Evolutionary conservation across 2,113 vertebrate genomes (phyloP), one percentile per base, ranked within the genome.

Genomic region (Cranoglanis bouderius): DNA sequence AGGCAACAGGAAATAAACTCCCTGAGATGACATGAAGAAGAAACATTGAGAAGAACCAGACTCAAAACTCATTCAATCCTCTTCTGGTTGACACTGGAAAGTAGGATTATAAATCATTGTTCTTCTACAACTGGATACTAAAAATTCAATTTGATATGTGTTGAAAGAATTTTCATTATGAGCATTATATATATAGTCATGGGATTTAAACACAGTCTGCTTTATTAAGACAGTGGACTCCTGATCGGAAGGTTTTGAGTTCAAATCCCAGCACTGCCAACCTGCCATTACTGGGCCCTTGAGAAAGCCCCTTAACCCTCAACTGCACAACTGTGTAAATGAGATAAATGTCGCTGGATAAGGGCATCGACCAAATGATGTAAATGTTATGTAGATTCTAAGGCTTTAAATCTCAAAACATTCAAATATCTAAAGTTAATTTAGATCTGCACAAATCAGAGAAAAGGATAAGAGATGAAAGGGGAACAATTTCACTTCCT

Each of bases 391-490:
- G 61, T n/a, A 29, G 26, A 63, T 63, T 63, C 26, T 29, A n/a
- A 10, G 3, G 10, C 63, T 46, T 43, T 75, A 43, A 43, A 75
- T 43, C 21, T 43, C 72, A 21, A 85, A 59, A 84, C 38, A 61
- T 88, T 88, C 82, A 90, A 90, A 89, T 88, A 72, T 19, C 74
- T 84, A 7, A 89, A 86, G 88, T 38, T 82, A 84, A 90, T 90
- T 91, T 49, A 75, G 26, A 92, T 85, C 26, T 29, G 6, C 55
- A 92, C 3, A 87, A 87, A 70, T 83, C 40, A 89, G 75, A 90
- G 85, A 53, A 81, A 78, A n/a, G 61, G 85, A 89, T 43, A 57
- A 38, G 81, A 92, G 92, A 92, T 92, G 89, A 94, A 93, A 93
- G 75, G 18, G 43, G 72, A 35, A 88, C 32, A 29, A 85, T 90